These are phyloP conservation scores for Drosophila asahinai DNA, from an alignment of 1,140 invertebrate species.

Conservation along the genomic window DNA sequence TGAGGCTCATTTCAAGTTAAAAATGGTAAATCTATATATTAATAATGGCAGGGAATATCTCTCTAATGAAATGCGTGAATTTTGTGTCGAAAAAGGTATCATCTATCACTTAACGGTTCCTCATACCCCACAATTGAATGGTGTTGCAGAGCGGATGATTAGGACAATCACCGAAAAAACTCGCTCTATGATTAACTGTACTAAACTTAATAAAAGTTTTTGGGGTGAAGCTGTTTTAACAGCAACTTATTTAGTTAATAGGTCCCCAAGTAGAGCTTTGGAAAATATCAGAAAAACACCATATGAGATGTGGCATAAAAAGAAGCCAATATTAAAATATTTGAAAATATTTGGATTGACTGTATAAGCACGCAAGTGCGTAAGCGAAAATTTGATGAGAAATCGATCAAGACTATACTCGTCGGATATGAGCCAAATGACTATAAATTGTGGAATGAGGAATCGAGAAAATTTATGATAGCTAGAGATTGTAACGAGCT, in stretches of 20 bases:
- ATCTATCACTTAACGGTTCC: constrained; percentile 76
- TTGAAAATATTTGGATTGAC: not conserved
- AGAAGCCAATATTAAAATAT: no score
- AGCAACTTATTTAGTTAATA: not conserved
- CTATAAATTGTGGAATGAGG: no score
- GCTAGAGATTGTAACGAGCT: no score
- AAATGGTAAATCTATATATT: not conserved
- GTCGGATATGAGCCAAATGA: no score
- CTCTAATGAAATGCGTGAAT: constrained; percentile 47
- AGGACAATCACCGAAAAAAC: constrained; percentile 85
- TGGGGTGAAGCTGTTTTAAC: constrained; percentile 1
- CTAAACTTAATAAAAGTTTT: not conserved
- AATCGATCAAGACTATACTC: no score
- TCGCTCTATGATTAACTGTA: constrained; percentile 18
- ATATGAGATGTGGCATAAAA: not conserved
- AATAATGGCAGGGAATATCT: constrained; percentile 5
- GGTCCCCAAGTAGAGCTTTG: constrained; percentile 4
- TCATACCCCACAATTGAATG: constrained; percentile 86
- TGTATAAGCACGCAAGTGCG: no score
- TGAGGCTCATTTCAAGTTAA: not conserved
- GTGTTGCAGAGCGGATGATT: constrained; percentile 86
- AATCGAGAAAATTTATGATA: no score
- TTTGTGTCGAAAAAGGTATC: constrained; percentile 82
- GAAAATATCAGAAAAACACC: not conserved
- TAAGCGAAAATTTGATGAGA: no score